Evolutionary conservation across 2,797 vertebrate genomes (phyloP), one percentile per base, ranked within the genome.

Genomic region (Enteromius paludinosus): DNA sequence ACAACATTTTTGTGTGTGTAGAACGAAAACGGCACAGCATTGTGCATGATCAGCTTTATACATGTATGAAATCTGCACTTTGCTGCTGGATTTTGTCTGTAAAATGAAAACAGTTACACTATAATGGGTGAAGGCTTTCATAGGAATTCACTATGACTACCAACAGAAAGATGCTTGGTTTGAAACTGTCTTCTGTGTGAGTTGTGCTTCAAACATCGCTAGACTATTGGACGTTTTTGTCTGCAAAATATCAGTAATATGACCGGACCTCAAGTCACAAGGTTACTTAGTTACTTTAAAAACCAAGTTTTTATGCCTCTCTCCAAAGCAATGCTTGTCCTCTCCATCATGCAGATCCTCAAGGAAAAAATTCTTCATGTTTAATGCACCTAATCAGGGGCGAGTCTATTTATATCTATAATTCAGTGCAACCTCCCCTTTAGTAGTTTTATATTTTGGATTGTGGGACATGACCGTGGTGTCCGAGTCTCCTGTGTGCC

Each of bases 311-410:
- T 62, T 56, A 47, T 54, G 38, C 38, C 71, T 45, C 17, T 56
- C 28, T 75, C 15, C 49, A 82, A 4, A 84, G 8, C 79, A 56
- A 3, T 30, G 18, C 5, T 41, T 38, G 38, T 66, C 52, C 33
- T 61, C 70, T 64, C 59, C 18, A 81, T 68, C 71, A 61, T 38
- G 5, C 11, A 52, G 35, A 68, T 82, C 61, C 83, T 84, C 41
- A 14, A 84, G 79, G 43, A 25, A 85, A 62, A 83, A 84, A 72
- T 78, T 79, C 38, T 75, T 86, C 75, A 83, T 83, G 72, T 86
- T 79, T 71, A 86, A 73, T 79, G 47, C 69, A 71, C 68, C 54
- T 75, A 65, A 85, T 85, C 74, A 77, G 54, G 59, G 81, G 49
- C 17, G 28, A 18, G 28, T 61, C 65, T 85, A 85, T 86, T 86